phyloP scores from a whole-genome alignment of 2,888 invertebrate species.

The Drosophila tripunctata region DNA sequence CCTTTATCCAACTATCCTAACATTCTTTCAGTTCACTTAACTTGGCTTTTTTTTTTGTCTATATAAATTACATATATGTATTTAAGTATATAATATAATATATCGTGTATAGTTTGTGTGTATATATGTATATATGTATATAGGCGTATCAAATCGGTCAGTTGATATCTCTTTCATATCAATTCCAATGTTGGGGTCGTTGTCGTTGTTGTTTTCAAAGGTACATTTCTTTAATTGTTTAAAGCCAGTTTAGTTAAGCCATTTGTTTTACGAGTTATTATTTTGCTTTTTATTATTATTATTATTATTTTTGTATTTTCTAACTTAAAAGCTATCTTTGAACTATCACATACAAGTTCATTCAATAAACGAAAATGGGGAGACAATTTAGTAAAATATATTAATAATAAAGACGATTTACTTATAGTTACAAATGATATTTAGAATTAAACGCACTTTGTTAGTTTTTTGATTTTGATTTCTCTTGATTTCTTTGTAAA shows the following conservation, averaged over 20 bases:
- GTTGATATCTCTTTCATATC: slow-evolving; percentile 16
- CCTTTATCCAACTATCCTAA: not conserved
- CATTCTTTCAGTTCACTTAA: slow-evolving; percentile 22
- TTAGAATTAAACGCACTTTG: slow-evolving; percentile 27
- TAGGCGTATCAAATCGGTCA: slow-evolving; percentile 26
- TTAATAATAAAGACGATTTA: slow-evolving; percentile 7
- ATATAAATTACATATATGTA: slow-evolving; percentile 5
- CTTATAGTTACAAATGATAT: slow-evolving; percentile 13
- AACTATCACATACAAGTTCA: slow-evolving; percentile 82
- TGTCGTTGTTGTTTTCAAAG: slow-evolving; percentile 16
- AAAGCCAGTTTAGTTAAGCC: slow-evolving; percentile 33
- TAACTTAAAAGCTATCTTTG: slow-evolving; percentile 75
- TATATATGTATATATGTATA: slow-evolving; percentile 10
- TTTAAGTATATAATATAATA: slow-evolving; percentile 1
- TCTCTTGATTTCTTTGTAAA: not conserved
- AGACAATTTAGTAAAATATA: slow-evolving; percentile 21
- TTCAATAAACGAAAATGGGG: slow-evolving; percentile 47
- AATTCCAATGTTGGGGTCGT: slow-evolving; percentile 22
- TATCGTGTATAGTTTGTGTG: slow-evolving; percentile 2
- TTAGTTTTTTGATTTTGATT: not conserved
- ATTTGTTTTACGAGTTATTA: slow-evolving; percentile 12
- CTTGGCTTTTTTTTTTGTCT: slow-evolving; percentile 30
- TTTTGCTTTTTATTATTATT: slow-evolving; percentile 25
- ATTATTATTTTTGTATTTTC: slow-evolving; percentile 19
- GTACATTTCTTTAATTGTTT: slow-evolving; percentile 19